Conservation (phyloP, 2,797 vertebrate species). For the Melanotaenia trifasciata region DNA sequence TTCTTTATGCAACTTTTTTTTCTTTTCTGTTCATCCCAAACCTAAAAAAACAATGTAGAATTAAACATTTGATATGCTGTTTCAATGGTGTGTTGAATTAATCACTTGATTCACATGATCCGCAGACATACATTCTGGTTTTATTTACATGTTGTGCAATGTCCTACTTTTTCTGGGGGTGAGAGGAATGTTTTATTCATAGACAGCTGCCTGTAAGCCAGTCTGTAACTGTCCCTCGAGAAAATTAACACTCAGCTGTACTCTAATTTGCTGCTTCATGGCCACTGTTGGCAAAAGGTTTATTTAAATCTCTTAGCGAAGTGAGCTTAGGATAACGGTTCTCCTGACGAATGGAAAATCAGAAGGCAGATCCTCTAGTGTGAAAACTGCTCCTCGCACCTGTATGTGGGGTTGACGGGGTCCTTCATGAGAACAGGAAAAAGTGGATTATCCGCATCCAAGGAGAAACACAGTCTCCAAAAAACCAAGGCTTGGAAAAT, state of each 20-base stretch:
- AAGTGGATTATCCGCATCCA: background rate
- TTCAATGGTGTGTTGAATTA: background rate
- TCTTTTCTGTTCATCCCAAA: background rate
- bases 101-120: background rate
- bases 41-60: background rate
- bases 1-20: background rate
- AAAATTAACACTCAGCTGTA: slow-evolving; percentile 13
- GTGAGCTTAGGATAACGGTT: slow-evolving; percentile 3
- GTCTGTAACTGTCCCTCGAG: background rate
- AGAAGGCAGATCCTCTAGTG: background rate
- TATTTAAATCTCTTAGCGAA: slow-evolving; percentile 9
- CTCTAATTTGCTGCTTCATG: slow-evolving; percentile 10
- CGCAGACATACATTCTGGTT: background rate
- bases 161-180: background rate
- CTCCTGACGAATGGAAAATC: slow-evolving; percentile 2
- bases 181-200: slow-evolving; percentile 1
- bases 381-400: slow-evolving; percentile 1
- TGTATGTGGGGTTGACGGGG: background rate
- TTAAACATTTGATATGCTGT: background rate
- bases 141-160: background rate
- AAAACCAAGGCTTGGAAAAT: background rate
- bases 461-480: background rate
- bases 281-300: background rate
- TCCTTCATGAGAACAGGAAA: slow-evolving; percentile 1
- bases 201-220: background rate